Conservation (phyloP, 2,888 invertebrate genomes). For the Nematopogon swammerdamellus region DNA sequence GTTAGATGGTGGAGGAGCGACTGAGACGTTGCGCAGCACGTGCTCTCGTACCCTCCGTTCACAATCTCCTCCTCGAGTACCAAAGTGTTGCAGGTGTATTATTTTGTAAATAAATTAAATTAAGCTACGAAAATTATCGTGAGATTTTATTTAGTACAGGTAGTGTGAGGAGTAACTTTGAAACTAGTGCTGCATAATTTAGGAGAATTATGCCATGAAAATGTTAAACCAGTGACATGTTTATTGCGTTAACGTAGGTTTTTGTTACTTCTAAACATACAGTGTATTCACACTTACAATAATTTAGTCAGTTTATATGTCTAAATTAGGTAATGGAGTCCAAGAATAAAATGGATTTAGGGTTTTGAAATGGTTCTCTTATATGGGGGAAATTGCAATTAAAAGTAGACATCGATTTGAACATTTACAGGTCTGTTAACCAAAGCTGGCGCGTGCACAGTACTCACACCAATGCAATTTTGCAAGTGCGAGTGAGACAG, state of each 20-base stretch:
- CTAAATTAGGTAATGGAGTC: neutral
- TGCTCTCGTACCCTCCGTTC: no score
- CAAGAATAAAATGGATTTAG: neutral
- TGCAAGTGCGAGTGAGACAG: no score
- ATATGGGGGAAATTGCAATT: no score
- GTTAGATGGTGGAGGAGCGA: no score
- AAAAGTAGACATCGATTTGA: no score
- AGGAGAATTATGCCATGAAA: neutral
- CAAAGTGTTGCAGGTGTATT: neutral
- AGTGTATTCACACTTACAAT: neutral
- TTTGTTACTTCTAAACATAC: neutral
- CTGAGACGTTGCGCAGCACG: no score
- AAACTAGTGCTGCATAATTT: constrained; percentile 1
- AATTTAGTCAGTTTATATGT: neutral
- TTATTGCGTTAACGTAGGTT: neutral
- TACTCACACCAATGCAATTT: no score
- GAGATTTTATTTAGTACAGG: constrained; percentile 1
- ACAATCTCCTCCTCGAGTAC: neutral
- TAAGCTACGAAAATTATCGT: neutral
- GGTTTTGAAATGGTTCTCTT: no score
- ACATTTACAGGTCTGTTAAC: no score
- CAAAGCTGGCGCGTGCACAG: no score
- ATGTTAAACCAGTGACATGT: neutral
- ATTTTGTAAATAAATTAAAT: neutral
- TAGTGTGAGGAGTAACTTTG: neutral